Conservation (phyloP, 2,797 vertebrate genomes). For the Selene dorsalis region DNA sequence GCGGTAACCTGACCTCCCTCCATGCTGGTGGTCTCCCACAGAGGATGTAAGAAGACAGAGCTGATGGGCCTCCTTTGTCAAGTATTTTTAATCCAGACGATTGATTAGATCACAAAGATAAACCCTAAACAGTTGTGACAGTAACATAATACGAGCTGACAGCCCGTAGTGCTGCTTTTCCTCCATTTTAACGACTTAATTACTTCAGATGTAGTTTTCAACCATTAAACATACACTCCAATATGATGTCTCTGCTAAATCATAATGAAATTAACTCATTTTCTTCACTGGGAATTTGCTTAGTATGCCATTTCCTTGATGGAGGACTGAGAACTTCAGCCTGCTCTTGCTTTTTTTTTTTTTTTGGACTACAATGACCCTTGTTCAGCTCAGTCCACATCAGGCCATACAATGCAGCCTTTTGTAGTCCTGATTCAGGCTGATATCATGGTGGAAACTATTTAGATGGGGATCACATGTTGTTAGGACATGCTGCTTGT, state of each 20-base stretch:
- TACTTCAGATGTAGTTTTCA: not conserved
- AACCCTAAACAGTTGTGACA: constrained; percentile 35
- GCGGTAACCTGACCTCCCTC: constrained; percentile 73
- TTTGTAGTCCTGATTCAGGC: constrained; percentile 82
- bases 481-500: constrained; percentile 75
- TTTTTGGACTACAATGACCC: constrained; percentile 72
- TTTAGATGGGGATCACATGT: constrained; percentile 86
- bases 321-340: constrained; percentile 60
- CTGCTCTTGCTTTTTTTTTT: constrained; percentile 18
- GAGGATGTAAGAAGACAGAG: constrained; percentile 77
- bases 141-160: constrained; percentile 10
- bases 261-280: constrained; percentile 44
- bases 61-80: constrained; percentile 62
- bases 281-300: constrained; percentile 72
- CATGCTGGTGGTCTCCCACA: constrained; percentile 70
- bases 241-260: constrained; percentile 26
- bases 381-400: constrained; percentile 72
- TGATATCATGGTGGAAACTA: constrained; percentile 89
- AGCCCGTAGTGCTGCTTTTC: not conserved
- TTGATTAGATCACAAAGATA: constrained; percentile 57
- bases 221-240: not conserved
- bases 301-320: constrained; percentile 65
- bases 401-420: constrained; percentile 79
- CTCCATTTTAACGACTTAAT: not conserved
- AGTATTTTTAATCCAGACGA: constrained; percentile 73